Conservation (phyloP, 2,113 vertebrate genomes). For the Anseranas semipalmata region DNA sequence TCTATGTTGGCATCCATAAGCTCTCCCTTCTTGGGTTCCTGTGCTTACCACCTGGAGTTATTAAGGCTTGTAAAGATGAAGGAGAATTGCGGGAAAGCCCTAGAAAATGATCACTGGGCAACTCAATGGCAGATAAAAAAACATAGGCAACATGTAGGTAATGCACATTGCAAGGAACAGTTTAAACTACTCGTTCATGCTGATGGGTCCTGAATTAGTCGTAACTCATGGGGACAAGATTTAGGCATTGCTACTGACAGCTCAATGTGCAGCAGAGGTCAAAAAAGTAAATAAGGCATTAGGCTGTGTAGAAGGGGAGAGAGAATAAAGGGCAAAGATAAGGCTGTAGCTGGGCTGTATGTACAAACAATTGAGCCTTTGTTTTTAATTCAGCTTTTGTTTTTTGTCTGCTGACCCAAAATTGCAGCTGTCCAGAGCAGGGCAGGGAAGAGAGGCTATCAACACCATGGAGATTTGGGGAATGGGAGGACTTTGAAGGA, state of each 20-base stretch:
- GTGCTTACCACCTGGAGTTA: neutral
- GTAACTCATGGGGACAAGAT: conserved; percentile 45
- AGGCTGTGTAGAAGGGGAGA: neutral
- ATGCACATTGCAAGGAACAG: conserved; percentile 20
- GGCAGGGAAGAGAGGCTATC: neutral
- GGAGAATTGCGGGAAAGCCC: neutral
- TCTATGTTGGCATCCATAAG: neutral
- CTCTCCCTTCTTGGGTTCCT: neutral
- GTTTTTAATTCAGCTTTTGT: neutral
- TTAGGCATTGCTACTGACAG: conserved; percentile 47
- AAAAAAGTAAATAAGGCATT: conserved; percentile 65
- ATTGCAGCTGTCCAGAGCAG: neutral
- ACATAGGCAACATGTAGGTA: neutral
- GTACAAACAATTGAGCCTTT: neutral
- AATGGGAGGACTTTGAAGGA: neutral
- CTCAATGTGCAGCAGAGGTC: conserved; percentile 63
- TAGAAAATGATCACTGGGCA: neutral
- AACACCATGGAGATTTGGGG: neutral
- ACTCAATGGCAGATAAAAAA: neutral
- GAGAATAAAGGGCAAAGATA: neutral
- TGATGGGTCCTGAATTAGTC: conserved; percentile 58
- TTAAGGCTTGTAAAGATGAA: neutral
- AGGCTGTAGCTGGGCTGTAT: neutral
- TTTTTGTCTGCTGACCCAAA: neutral
- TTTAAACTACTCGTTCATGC: conserved; percentile 47